Base-by-base conservation (phyloP, 2,113 vertebrate species). In the Gnathonemus echidnorhynchus region DNA sequence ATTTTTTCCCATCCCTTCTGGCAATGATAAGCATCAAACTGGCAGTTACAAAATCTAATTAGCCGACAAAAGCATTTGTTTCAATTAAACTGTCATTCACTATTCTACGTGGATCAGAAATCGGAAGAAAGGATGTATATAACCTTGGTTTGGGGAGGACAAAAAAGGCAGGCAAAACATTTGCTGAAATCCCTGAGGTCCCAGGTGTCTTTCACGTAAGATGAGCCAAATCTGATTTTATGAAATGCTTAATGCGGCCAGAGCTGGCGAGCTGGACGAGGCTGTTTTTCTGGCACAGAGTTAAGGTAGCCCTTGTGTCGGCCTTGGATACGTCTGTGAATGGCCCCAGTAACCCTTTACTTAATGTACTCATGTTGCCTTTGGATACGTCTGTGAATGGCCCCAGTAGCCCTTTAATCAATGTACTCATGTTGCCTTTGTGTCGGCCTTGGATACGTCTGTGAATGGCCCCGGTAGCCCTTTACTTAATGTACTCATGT, bases 201-300 rank as follows among this genome's bases (percentile, higher is more conserved):
- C 49, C 5, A 87, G n/a, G 48, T 52, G 50, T 11, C 89, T 90
- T 92, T 92, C 87, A 45, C 74, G 17, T 53, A 31, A 87, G 50
- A 87, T n/a, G n/a, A 87, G 11, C 19, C 27, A 87, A 87, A 56
- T 87, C 24, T 87, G 49, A 53, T 87, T 87, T 87, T 27, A 53
- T 53, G 50, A 87, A 35, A 53, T 53, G 17, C 50, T 87, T 53
- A 87, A 53, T 5, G 86, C 2, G 1, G 4, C 48, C 31, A 19
- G 13, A 53, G 48, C 17, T 35, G 49, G 86, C 5, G 21, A 87
- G 24, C 9, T 6, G 15, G 50, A 56, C 5, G 5, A 19, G 17
- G 48, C 11, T 87, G n/a, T 53, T 87, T 87, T 52, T 24, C n/a
- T 87, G 49, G n/a, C 15, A 53, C 17, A 53, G 19, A 39, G 27